These are phyloP conservation scores for Oryzias javanicus DNA, from an alignment of 2,113 vertebrate species.

Conservation along the genomic window DNA sequence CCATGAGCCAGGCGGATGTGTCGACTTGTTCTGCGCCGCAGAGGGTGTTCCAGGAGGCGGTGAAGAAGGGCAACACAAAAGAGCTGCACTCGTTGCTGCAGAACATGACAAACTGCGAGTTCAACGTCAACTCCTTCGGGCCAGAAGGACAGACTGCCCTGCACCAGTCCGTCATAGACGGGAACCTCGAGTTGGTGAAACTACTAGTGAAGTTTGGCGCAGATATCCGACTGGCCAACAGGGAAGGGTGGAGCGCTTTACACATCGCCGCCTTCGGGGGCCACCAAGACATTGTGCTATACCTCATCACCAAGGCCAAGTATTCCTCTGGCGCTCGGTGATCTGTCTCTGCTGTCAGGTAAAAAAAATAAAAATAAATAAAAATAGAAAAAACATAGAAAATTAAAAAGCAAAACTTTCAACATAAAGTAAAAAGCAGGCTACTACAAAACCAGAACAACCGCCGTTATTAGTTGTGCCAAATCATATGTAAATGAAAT, in stretches of 20 bases:
- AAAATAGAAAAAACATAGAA: conserved; percentile 4
- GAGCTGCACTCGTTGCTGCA: conserved; percentile 95
- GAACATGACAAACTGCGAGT: conserved; percentile 96
- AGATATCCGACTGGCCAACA: conserved; percentile 94
- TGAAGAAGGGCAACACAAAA: conserved; percentile 94
- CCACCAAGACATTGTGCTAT: conserved; percentile 98
- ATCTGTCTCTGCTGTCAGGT: conserved; percentile 74
- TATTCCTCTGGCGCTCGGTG: conserved; percentile 90
- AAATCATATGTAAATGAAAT: conserved; percentile 58
- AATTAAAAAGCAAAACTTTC: conserved; percentile 16
- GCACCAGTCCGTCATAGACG: conserved; percentile 96
- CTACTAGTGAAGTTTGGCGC: conserved; percentile 98
- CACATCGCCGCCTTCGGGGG: conserved; percentile 98
- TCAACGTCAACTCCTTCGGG: conserved; percentile 98
- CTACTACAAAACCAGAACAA: conserved; percentile 42
- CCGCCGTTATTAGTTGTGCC: conserved; percentile 67
- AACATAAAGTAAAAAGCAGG: conserved; percentile 49
- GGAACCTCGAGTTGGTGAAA: conserved; percentile 97
- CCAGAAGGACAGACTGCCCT: conserved; percentile 97
- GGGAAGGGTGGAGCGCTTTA: conserved; percentile 98
- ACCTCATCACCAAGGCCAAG: conserved; percentile 99
- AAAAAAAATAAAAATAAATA: conserved; percentile 26
- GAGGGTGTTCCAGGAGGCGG: conserved; percentile 96
- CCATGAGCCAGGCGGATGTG: conserved; percentile 96
- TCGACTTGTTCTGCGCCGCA: conserved; percentile 90